Evolutionary conservation across 2,888 invertebrate genomes (phyloP).

Genomic region (Hipparchia sbordonii): DNA sequence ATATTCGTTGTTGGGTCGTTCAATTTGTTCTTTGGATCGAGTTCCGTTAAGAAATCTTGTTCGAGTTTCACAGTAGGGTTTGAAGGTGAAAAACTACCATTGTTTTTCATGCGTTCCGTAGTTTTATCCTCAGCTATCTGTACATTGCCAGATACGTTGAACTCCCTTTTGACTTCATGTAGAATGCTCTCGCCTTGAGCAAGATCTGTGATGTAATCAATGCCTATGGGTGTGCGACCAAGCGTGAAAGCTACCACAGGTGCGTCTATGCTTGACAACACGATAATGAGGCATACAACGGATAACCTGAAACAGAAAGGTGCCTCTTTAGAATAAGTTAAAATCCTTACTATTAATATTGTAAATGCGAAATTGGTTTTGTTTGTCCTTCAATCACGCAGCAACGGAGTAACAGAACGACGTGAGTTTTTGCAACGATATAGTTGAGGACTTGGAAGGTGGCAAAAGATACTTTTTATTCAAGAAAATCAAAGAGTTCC

Average conservation of each 20-base stretch:
- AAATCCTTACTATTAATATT: too few species aligned
- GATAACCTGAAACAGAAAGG: slow-evolving; percentile 63
- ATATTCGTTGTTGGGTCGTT: neutral
- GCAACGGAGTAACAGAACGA: too few species aligned
- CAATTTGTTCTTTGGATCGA: neutral
- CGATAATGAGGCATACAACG: slow-evolving; percentile 57
- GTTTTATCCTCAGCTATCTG: slow-evolving; percentile 28
- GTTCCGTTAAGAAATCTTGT: neutral
- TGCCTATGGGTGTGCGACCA: slow-evolving; percentile 42
- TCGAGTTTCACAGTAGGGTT: neutral
- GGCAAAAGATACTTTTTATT: too few species aligned
- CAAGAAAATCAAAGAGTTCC: too few species aligned
- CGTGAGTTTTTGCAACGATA: too few species aligned
- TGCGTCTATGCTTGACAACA: slow-evolving; percentile 53
- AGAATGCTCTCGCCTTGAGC: slow-evolving; percentile 51
- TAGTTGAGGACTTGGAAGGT: too few species aligned
- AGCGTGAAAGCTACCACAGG: slow-evolving; percentile 56
- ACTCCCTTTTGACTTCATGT: slow-evolving; percentile 51
- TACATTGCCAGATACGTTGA: slow-evolving; percentile 45
- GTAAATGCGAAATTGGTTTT: too few species aligned
- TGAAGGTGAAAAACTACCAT: neutral
- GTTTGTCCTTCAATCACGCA: too few species aligned
- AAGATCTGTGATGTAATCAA: slow-evolving; percentile 47
- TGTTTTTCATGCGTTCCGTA: neutral
- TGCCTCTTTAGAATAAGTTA: slow-evolving; percentile 11